A percentile compares a stretch with the other conserved stretches of the same genome.
These are phyloP conservation scores for Seriola aureovittata DNA, from an alignment of 2,113 vertebrate genomes.

Conservation along the genomic window DNA sequence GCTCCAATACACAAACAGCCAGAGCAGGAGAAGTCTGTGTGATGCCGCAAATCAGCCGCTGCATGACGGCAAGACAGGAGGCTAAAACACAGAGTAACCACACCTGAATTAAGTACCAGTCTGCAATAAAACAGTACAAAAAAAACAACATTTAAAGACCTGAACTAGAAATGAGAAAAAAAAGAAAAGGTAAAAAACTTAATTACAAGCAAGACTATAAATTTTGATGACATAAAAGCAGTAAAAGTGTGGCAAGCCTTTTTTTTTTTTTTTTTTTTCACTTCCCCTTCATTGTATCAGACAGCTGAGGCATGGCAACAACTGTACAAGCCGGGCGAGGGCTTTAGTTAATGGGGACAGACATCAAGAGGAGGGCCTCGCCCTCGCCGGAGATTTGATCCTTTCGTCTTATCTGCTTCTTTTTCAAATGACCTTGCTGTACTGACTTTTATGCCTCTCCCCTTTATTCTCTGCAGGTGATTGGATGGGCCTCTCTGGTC, in stretches of 20 bases:
- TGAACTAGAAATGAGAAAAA: not conserved
- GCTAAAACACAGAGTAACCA: slow-evolving; percentile 7
- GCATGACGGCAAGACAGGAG: slow-evolving; percentile 19
- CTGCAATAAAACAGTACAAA: not conserved
- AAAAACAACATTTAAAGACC: not conserved
- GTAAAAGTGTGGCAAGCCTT: not conserved
- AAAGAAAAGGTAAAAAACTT: slow-evolving; percentile 11
- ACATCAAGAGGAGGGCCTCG: slow-evolving; percentile 66
- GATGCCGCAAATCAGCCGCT: slow-evolving; percentile 44
- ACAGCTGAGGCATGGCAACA: slow-evolving; percentile 58
- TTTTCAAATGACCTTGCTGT: slow-evolving; percentile 81
- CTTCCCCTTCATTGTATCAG: slow-evolving; percentile 42
- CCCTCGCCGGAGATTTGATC: slow-evolving; percentile 73
- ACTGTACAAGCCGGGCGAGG: slow-evolving; percentile 34
- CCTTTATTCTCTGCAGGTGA: slow-evolving; percentile 72
- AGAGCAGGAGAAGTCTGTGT: slow-evolving; percentile 32
- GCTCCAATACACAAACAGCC: slow-evolving; percentile 52
- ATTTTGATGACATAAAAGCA: slow-evolving; percentile 43
- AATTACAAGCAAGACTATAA: slow-evolving; percentile 5
- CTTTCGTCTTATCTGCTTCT: slow-evolving; percentile 77
- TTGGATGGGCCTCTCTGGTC: slow-evolving; percentile 73
- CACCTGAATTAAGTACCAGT: not conserved
- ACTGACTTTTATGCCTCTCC: slow-evolving; percentile 72
- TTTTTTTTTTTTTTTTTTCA: not conserved
- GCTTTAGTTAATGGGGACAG: slow-evolving; percentile 72